Conservation (phyloP, 2,797 vertebrate species). For the Melanotaenia nigrans region DNA sequence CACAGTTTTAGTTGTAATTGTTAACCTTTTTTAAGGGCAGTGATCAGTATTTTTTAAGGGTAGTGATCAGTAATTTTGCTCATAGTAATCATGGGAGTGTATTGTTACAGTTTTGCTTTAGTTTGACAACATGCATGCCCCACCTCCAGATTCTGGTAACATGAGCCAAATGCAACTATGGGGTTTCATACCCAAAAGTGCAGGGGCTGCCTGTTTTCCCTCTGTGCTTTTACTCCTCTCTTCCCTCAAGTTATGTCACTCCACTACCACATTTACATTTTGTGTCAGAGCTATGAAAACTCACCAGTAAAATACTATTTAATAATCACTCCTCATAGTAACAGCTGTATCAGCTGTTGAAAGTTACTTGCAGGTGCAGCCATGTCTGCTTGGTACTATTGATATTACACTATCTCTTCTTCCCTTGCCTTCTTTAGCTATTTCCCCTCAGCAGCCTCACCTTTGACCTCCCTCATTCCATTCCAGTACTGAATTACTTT, state of each 20-base stretch:
- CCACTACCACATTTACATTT: conserved; percentile 33
- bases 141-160: conserved; percentile 84
- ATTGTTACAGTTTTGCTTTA: conserved; percentile 55
- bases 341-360: conserved; percentile 1
- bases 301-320: conserved; percentile 35
- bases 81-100: conserved; percentile 42
- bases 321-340: conserved; percentile 36
- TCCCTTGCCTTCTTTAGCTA: conserved; percentile 57
- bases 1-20: background rate
- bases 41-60: background rate
- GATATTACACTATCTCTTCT: conserved; percentile 43
- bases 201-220: conserved; percentile 86
- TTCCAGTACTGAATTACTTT: conserved; percentile 73
- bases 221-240: conserved; percentile 72
- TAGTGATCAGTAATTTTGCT: conserved; percentile 31
- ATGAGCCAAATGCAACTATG: conserved; percentile 79
- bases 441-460: conserved; percentile 71
- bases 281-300: conserved; percentile 51
- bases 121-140: conserved; percentile 73
- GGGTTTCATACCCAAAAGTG: conserved; percentile 77
- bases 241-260: conserved; percentile 58
- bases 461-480: conserved; percentile 79
- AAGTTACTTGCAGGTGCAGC: conserved; percentile 7
- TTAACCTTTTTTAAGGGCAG: background rate
- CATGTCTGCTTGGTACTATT: conserved; percentile 8